Conservation (phyloP, 2,113 vertebrate genomes). For the Erythrocercus mccallii region DNA sequence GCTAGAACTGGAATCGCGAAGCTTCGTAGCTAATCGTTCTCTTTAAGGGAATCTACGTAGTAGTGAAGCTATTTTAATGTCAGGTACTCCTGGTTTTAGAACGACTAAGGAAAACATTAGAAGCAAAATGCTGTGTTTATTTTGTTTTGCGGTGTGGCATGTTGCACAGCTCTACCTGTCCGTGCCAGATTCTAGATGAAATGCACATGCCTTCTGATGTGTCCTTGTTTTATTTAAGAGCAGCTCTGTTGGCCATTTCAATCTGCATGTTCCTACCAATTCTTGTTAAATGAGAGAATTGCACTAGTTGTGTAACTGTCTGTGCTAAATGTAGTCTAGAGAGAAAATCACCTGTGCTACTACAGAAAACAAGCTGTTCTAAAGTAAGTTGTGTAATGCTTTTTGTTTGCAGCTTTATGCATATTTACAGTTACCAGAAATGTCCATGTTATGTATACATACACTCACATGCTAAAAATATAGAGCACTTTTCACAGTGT, state of each 20-base stretch:
- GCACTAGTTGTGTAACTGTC: background rate
- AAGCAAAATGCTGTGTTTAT: background rate
- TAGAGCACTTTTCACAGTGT: background rate
- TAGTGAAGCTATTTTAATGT: background rate
- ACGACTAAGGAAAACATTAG: background rate
- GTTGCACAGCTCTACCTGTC: background rate
- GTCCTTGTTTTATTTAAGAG: background rate
- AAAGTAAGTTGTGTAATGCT: background rate
- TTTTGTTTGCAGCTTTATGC: background rate
- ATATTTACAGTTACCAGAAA: background rate
- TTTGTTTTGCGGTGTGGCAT: background rate
- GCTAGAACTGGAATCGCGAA: background rate
- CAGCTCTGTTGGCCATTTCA: background rate
- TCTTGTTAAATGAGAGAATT: background rate
- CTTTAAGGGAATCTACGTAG: background rate
- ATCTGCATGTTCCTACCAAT: background rate
- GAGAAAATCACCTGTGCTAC: background rate
- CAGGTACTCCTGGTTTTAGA: background rate
- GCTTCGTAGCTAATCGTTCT: background rate
- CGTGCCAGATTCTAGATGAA: background rate
- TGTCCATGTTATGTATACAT: background rate
- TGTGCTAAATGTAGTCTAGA: background rate
- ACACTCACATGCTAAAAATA: background rate
- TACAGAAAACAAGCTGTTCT: background rate
- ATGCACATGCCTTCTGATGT: background rate